Evolutionary conservation across 2,888 invertebrate genomes (phyloP).

Genomic region (Drosophila paranaensis): DNA sequence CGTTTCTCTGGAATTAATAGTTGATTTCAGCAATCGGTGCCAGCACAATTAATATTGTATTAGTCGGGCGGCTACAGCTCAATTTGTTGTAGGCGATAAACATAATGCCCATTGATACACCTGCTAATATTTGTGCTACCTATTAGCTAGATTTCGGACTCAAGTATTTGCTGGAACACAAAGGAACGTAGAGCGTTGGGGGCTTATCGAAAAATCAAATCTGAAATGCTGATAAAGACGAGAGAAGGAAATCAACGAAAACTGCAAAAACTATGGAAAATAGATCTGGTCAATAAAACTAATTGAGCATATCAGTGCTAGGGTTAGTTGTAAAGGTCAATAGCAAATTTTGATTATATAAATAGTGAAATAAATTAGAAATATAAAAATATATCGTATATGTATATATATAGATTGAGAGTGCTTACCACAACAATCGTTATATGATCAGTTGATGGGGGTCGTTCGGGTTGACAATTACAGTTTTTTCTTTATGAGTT

Average conservation of each 20-base stretch:
- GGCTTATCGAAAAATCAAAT: slow-evolving; percentile 25
- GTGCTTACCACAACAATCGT: background rate
- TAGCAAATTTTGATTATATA: slow-evolving; percentile 18
- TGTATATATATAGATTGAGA: background rate
- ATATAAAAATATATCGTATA: slow-evolving; percentile 7
- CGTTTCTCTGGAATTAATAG: background rate
- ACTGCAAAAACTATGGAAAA: background rate
- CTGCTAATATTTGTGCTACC: slow-evolving; percentile 5
- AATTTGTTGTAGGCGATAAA: slow-evolving; percentile 19
- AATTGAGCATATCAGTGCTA: slow-evolving; percentile 54
- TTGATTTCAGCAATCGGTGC: slow-evolving; percentile 1
- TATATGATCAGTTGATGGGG: slow-evolving; percentile 22
- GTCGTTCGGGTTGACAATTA: slow-evolving; percentile 16
- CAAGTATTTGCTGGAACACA: slow-evolving; percentile 7
- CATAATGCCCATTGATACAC: slow-evolving; percentile 12
- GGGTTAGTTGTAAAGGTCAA: slow-evolving; percentile 22
- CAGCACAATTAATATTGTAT: slow-evolving; percentile 9
- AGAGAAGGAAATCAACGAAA: background rate
- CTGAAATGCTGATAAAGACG: slow-evolving; percentile 31
- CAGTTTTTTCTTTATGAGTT: slow-evolving; percentile 7
- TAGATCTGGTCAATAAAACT: slow-evolving; percentile 23
- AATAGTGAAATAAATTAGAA: slow-evolving; percentile 34
- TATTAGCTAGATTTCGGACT: slow-evolving; percentile 12
- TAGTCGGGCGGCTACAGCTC: slow-evolving; percentile 13
- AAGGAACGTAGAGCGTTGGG: background rate